Evolutionary conservation across 1,140 invertebrate genomes (phyloP).

Genomic region (Gryllus bimaculatus): DNA sequence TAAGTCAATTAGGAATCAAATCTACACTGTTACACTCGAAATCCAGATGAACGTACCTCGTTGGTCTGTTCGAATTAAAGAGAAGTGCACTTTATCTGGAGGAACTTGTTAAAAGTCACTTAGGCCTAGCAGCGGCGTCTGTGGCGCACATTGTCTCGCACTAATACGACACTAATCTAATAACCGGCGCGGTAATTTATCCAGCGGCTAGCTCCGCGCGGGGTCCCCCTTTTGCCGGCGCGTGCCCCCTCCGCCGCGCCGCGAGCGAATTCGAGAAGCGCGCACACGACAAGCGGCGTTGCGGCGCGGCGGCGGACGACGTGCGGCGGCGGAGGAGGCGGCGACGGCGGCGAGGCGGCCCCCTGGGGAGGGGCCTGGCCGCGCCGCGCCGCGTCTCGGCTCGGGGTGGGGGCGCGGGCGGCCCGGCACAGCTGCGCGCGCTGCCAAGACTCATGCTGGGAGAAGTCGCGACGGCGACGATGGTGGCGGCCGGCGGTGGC

Average conservation of each 20-base stretch:
- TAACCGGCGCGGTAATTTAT: background rate
- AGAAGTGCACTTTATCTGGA: background rate
- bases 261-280: background rate
- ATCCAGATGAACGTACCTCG: background rate
- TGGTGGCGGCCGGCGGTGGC: too few relatives aligned
- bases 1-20: background rate
- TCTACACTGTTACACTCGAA: background rate
- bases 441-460: too few relatives aligned
- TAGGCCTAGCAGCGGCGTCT: background rate
- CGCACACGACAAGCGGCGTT: too few relatives aligned
- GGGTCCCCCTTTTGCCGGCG: background rate
- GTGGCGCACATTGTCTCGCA: background rate
- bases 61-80: background rate
- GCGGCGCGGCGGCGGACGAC: too few relatives aligned
- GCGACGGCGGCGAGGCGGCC: too few relatives aligned
- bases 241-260: background rate
- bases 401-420: too few relatives aligned
- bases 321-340: too few relatives aligned
- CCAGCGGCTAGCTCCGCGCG: background rate
- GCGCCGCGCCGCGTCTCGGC: too few relatives aligned
- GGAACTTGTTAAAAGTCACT: background rate
- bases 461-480: too few relatives aligned
- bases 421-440: too few relatives aligned
- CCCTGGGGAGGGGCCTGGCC: too few relatives aligned
- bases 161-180: conserved; percentile 1